Conservation (phyloP, 2,113 vertebrate species). For the Cyanoliseus patagonus region DNA sequence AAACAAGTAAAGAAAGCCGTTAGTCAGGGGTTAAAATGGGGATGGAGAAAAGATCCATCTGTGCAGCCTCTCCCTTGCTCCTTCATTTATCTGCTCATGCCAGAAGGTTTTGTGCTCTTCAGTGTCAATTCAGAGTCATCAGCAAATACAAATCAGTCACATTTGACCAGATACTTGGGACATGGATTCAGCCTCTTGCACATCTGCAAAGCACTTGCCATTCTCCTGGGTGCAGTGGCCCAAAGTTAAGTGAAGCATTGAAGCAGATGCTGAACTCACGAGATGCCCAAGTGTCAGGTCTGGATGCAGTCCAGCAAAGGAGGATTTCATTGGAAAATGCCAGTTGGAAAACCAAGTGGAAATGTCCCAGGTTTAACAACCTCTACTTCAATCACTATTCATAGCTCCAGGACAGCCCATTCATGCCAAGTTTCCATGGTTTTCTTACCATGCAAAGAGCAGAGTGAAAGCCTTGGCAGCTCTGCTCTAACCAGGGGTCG, state of each 20-base stretch:
- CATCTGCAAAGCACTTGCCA: background rate
- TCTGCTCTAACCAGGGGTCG: background rate
- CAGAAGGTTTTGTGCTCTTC: background rate
- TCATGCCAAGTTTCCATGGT: slow-evolving; percentile 26
- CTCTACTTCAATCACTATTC: background rate
- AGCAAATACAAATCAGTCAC: background rate
- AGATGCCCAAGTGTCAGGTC: background rate
- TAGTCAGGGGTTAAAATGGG: background rate
- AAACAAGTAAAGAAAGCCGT: background rate
- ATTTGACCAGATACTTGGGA: background rate
- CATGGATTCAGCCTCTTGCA: background rate
- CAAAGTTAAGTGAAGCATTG: background rate
- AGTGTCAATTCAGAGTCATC: background rate
- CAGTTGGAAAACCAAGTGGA: background rate
- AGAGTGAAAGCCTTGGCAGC: slow-evolving; percentile 31
- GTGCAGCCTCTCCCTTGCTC: background rate
- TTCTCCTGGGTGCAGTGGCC: background rate
- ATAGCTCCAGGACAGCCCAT: background rate
- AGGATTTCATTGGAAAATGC: background rate
- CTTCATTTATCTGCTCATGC: background rate
- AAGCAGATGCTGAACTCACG: background rate
- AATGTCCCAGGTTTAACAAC: background rate
- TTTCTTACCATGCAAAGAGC: background rate
- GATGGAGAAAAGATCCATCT: background rate
- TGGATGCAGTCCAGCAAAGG: background rate